Evolutionary conservation across 2,797 vertebrate species (phyloP), one percentile per base, ranked within the genome.

Genomic region (Spondyliosoma cantharus): DNA sequence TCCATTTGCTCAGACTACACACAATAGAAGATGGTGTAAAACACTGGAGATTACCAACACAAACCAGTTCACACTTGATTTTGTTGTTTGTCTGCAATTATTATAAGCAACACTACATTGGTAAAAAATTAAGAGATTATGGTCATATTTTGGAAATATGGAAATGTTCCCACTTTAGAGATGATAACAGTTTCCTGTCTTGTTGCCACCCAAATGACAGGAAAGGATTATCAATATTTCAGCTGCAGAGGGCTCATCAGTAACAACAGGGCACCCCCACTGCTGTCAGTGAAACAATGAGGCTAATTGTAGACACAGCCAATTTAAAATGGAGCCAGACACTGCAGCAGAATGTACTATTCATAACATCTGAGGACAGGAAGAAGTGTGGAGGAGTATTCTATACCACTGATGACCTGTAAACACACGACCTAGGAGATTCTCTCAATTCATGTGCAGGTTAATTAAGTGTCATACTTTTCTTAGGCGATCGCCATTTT

Each of bases 221-320:
- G 67, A 16, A 16, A 54, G 17, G 7, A 53, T 68, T 25, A 74
- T 77, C 22, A 82, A 80, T 80, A 75, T 78, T 82, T 80, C 42
- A 82, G 58, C 63, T 27, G 79, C 68, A 56, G 64, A 58, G 68
- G 45, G 59, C 42, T 76, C 24, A 14, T 52, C 53, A 48, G 74
- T 3, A 68, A 17, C 59, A 68, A 70, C 25, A 50, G 57, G 72
- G 72, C 71, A 61, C 25, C 45, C 56, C 48, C 50, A 5, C 74
- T 84, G 58, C 57, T 64, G 62, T 74, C 76, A 77, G 46, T 20
- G 37, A 74, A 32, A 72, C 66, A 61, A 19, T n/a, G 59, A 52
- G 43, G 32, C 72, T 32, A 20, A 75, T 1, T 8, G 70, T 76
- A 59, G 24, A 71, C 61, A 52, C 12, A 22, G 19, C 29, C 4